phyloP scores from a whole-genome alignment of 2,888 invertebrate species.

The Caenorhabditis sinica region DNA sequence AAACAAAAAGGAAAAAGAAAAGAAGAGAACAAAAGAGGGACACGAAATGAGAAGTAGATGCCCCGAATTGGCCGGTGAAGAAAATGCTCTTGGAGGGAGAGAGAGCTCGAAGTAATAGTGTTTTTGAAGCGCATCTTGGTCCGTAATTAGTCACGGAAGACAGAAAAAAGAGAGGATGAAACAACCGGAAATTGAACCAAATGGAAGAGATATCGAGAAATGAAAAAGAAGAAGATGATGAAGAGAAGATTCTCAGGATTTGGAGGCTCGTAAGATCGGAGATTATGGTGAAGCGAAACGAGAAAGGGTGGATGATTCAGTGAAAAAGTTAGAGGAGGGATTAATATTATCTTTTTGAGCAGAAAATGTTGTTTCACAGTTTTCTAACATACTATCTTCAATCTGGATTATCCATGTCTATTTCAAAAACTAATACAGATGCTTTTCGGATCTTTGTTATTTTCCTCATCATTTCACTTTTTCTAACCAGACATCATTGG shows the following conservation, averaged over 20 bases:
- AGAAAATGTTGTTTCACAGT: no score
- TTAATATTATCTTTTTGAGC: no score
- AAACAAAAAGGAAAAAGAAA: neutral
- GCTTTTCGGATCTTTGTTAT: neutral
- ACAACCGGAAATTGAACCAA: conserved; percentile 53
- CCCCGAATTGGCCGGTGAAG: conserved; percentile 2
- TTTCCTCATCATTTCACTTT: neutral
- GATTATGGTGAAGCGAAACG: neutral
- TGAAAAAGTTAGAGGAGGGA: neutral
- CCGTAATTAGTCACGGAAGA: conserved; percentile 62
- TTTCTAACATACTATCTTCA: no score
- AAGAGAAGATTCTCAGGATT: conserved; percentile 39
- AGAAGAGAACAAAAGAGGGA: conserved; percentile 40
- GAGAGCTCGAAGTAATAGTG: conserved; percentile 53
- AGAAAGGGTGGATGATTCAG: neutral
- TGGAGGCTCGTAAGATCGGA: conserved; percentile 17
- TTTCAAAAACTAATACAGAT: neutral
- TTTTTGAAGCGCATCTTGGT: conserved; percentile 57
- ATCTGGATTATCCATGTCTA: neutral
- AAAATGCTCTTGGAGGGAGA: conserved; percentile 18
- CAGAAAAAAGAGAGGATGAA: conserved; percentile 18
- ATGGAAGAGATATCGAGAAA: conserved; percentile 13
- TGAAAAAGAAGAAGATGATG: neutral
- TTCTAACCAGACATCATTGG: neutral
- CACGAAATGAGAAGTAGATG: conserved; percentile 38